phyloP scores from a whole-genome alignment of 2,113 vertebrate species.

The Falco punctatus region DNA sequence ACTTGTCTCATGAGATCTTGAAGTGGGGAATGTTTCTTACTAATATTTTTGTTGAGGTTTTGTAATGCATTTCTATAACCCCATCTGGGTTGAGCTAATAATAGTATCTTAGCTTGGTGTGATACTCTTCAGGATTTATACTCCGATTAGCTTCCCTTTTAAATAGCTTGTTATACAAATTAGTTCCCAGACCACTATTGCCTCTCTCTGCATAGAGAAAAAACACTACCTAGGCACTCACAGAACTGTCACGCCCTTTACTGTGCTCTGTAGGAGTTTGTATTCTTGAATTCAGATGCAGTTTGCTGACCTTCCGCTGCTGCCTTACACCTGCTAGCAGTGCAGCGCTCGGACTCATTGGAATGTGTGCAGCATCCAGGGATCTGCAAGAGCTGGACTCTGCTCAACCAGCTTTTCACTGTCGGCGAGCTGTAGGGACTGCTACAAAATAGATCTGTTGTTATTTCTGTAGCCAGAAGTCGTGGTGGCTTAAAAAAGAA shows the following conservation, averaged over 20 bases:
- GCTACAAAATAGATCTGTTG: neutral
- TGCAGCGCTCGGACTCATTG: neutral
- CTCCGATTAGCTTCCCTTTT: conserved; percentile 66
- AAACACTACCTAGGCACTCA: neutral
- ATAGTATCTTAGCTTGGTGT: conserved; percentile 55
- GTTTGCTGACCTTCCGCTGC: neutral
- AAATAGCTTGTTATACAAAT: conserved; percentile 49
- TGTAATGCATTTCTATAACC: conserved; percentile 56
- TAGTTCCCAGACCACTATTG: conserved; percentile 1
- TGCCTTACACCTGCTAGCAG: neutral
- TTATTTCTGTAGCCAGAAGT: neutral
- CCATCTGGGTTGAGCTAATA: conserved; percentile 69
- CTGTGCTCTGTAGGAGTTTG: neutral
- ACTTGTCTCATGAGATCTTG: conserved; percentile 52
- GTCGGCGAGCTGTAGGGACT: neutral
- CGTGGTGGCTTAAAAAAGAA: neutral
- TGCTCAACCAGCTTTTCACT: neutral
- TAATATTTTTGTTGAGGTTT: conserved; percentile 65
- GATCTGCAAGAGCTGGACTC: neutral
- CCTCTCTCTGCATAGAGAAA: neutral
- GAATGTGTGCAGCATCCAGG: neutral
- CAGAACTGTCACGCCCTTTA: neutral
- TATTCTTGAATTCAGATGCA: neutral
- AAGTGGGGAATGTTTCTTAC: conserved; percentile 54
- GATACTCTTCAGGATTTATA: conserved; percentile 59